Base-by-base conservation (phyloP, 2,797 vertebrate genomes). In the Leontopithecus rosalia region DNA sequence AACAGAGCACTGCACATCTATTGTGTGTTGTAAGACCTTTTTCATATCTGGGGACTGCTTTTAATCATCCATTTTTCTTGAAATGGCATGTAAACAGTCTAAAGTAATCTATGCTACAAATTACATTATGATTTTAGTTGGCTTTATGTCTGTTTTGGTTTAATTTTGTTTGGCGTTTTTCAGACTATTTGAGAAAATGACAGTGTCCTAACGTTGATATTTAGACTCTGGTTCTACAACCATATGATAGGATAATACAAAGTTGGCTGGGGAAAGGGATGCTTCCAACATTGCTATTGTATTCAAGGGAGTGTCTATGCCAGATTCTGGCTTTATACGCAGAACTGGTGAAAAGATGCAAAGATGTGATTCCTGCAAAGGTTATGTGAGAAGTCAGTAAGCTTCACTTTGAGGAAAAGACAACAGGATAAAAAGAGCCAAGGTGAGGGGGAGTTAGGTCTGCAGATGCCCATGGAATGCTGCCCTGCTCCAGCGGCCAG, bases 91-190 rank as follows among this genome's bases (percentile, higher is more conserved):
- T 50, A 75, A 73, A 52, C n/a, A 41, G 36, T 6, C 46, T 79
- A 41, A 57, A 33, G n/a, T 33, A 28, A 61, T 77, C 46, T 39
- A 0, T 76, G 46, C 46, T 77, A 8, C 48, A 46, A 10, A 88
- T n/a, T 58, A n/a, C 70, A 41, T 77, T 84, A 4, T 1, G n/a
- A 61, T 82, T 84, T 82, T 1, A 26, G 67, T 33, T 82, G 61
- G 33, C 58, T 86, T 33, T 67, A 30, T n/a, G 39, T 93, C 61
- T 87, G 64, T 72, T 90, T 85, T n/a, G 82, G n/a, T 91, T 95
- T 96, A 48, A 77, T 89, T 89, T 92, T 67, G 50, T 95, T 24
- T n/a, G 80, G 70, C 41, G 11, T 13, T 82, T 91, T 92, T 82
- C 94, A 76, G 50, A 55, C 26, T 28, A 1, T 22, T 75, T 67